A percentile compares a stretch with the other conserved stretches of the same genome.
phyloP scores from a whole-genome alignment of 2,888 invertebrate genomes.

The Odontomyia ornata region DNA sequence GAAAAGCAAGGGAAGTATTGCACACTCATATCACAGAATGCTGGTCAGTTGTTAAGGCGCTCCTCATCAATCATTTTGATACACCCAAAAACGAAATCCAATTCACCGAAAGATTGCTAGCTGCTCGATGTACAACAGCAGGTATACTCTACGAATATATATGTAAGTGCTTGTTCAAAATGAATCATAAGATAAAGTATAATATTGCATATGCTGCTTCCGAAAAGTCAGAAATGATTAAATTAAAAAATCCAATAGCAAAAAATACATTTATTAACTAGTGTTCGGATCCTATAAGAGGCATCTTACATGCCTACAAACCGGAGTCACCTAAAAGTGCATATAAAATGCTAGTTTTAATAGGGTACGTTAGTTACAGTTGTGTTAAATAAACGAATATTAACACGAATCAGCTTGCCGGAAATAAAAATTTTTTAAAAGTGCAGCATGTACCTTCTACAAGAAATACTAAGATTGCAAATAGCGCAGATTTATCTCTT shows the following conservation, averaged over 20 bases:
- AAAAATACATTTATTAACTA: constrained; percentile 21
- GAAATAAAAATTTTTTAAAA: not conserved
- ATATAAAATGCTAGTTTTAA: not conserved
- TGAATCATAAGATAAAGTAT: constrained; percentile 13
- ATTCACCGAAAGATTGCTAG: not conserved
- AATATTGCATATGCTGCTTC: not conserved
- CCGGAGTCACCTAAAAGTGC: constrained; percentile 7
- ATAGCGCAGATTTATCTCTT: not conserved
- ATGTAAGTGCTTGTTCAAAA: constrained; percentile 15
- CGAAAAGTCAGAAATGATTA: constrained; percentile 8
- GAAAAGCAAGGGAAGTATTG: no score
- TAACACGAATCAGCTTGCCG: not conserved
- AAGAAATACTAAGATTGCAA: not conserved
- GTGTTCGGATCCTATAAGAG: not conserved
- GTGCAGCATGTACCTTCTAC: not conserved
- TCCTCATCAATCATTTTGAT: no score
- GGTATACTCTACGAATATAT: not conserved
- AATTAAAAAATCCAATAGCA: not conserved
- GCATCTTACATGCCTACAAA: constrained; percentile 23
- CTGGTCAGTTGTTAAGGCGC: not conserved
- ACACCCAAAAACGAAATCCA: constrained; percentile 7
- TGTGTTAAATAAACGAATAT: not conserved
- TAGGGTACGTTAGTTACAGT: not conserved
- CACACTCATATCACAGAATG: no score
- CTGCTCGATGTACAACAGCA: not conserved